These are phyloP conservation scores for Caerostris darwini DNA, from an alignment of 1,140 invertebrate genomes.

Conservation along the genomic window DNA sequence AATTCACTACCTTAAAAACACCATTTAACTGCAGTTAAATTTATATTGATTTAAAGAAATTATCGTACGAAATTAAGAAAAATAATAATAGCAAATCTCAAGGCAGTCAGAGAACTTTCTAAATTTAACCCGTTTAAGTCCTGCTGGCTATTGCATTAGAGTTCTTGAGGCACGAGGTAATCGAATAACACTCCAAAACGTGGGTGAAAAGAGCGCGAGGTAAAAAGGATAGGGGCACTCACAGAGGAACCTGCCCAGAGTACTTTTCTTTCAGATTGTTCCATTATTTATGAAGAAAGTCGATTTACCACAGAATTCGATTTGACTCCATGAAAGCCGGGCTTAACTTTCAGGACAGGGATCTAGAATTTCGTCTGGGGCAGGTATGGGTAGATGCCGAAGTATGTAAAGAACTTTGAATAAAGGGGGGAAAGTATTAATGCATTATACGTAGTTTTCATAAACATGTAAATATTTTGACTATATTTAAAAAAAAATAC, in stretches of 20 bases:
- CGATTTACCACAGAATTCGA: background rate
- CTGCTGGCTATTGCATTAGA: background rate
- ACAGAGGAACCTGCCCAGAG: background rate
- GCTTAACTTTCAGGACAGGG: background rate
- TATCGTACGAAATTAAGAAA: too few relatives aligned
- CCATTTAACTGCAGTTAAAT: too few relatives aligned
- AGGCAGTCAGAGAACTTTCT: too few relatives aligned
- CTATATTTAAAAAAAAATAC: too few relatives aligned
- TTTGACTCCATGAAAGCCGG: background rate
- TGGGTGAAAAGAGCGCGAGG: background rate
- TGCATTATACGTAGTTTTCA: too few relatives aligned
- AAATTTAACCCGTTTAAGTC: too few relatives aligned
- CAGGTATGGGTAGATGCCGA: background rate
- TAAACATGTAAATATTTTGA: too few relatives aligned
- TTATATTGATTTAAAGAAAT: too few relatives aligned
- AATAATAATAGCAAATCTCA: too few relatives aligned
- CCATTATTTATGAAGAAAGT: conserved; percentile 3
- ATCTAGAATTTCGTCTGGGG: background rate
- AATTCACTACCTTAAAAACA: too few relatives aligned
- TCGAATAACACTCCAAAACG: background rate
- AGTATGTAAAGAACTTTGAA: too few relatives aligned
- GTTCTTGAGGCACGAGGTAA: background rate
- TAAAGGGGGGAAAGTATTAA: too few relatives aligned
- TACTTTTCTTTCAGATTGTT: background rate
- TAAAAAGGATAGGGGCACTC: background rate